Evolutionary conservation across 1,140 invertebrate species (phyloP).

Genomic region (Antheraea mylitta): DNA sequence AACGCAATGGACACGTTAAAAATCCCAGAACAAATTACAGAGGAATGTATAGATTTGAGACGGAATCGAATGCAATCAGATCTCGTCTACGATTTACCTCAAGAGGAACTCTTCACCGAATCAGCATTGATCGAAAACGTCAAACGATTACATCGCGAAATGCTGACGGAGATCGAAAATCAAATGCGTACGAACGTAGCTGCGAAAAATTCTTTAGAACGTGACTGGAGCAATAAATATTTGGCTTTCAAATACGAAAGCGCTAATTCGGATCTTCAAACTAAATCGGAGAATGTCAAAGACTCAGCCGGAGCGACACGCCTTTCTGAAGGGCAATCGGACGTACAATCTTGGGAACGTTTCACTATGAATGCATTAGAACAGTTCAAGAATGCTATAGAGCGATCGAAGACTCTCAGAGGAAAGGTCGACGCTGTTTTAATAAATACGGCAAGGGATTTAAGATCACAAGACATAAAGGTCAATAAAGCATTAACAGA

Average conservation of each 20-base stretch:
- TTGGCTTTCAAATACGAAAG: constrained; percentile 88
- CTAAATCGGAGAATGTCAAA: constrained; percentile 81
- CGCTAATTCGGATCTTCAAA: constrained; percentile 80
- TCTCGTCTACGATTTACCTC: constrained; percentile 87
- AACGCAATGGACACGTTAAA: constrained; percentile 81
- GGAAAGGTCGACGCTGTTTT: constrained; percentile 81
- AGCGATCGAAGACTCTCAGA: constrained; percentile 79
- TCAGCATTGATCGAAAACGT: constrained; percentile 83
- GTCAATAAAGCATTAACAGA: constrained; percentile 83
- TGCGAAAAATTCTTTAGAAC: constrained; percentile 86
- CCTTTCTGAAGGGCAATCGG: constrained; percentile 84
- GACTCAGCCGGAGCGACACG: constrained; percentile 86
- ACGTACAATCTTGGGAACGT: constrained; percentile 84
- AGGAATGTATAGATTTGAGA: constrained; percentile 86
- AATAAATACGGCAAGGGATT: constrained; percentile 82
- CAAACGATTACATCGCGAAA: constrained; percentile 62
- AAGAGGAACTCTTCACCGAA: constrained; percentile 87
- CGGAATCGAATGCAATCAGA: constrained; percentile 87
- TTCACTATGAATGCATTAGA: constrained; percentile 81
- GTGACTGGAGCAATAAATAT: constrained; percentile 93
- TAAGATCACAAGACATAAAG: constrained; percentile 84
- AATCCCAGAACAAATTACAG: constrained; percentile 81
- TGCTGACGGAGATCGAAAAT: constrained; percentile 83
- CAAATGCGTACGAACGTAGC: constrained; percentile 87
- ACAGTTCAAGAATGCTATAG: constrained; percentile 78